These are phyloP conservation scores for Calliphora vicina DNA, from an alignment of 1,140 invertebrate genomes.

Conservation along the genomic window DNA sequence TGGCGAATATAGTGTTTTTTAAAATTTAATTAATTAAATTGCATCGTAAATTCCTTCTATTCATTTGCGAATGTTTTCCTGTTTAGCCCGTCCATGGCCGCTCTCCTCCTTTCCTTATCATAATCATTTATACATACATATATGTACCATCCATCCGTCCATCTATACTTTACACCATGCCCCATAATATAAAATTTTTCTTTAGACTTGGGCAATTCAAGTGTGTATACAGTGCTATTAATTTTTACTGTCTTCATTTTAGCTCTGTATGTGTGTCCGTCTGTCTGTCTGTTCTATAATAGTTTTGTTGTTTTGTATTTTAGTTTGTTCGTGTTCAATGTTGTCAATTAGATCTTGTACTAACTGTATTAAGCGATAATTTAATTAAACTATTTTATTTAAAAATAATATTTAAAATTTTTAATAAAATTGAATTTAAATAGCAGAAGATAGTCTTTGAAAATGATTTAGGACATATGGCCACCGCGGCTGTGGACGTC, in stretches of 20 bases:
- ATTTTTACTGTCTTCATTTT: slow-evolving; percentile 22
- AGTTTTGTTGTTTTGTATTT: slow-evolving; percentile 14
- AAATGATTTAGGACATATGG: too few relatives aligned
- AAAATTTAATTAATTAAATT: not conserved
- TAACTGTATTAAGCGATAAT: too few relatives aligned
- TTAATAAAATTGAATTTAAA: too few relatives aligned
- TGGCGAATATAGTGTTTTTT: not conserved
- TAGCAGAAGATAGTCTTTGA: too few relatives aligned
- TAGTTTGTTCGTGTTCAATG: not conserved
- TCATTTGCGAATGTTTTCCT: not conserved
- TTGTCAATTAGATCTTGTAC: not conserved
- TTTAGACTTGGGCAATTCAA: slow-evolving; percentile 20
- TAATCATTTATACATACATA: not conserved
- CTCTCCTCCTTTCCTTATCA: not conserved
- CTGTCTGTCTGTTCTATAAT: not conserved
- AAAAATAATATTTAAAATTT: too few relatives aligned
- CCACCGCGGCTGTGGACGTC: too few relatives aligned
- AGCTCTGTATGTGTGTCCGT: not conserved
- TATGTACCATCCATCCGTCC: not conserved
- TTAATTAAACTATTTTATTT: too few relatives aligned
- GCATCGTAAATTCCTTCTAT: not conserved
- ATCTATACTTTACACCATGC: not conserved
- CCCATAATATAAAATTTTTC: not conserved
- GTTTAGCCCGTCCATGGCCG: not conserved
- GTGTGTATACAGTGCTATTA: slow-evolving; percentile 28